Conservation (phyloP, 1,140 invertebrate genomes). For the Papilio polyxenes region DNA sequence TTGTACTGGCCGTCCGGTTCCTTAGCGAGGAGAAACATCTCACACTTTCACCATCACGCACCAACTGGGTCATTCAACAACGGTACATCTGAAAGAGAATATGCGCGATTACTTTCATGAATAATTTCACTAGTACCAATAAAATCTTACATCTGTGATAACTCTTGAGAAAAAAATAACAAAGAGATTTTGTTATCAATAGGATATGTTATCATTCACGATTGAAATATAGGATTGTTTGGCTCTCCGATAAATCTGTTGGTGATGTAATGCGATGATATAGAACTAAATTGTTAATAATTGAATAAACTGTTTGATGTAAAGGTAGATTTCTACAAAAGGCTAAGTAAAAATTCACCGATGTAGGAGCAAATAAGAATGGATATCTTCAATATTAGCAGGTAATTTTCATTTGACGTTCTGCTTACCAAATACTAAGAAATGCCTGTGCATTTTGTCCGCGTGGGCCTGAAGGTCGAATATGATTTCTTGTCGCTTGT, state of each 20-base stretch:
- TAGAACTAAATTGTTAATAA: conserved; percentile 23
- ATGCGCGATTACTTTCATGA: conserved; percentile 43
- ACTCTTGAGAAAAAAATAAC: conserved; percentile 1
- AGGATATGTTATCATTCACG: conserved; percentile 45
- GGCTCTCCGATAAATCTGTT: not conserved
- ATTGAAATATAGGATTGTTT: conserved; percentile 22
- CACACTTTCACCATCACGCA: conserved; percentile 69
- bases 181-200: conserved; percentile 8
- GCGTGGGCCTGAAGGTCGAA: conserved; percentile 57
- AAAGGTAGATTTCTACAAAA: not conserved
- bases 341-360: not conserved
- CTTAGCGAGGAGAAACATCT: conserved; percentile 58
- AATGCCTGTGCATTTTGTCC: not conserved
- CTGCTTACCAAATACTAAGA: not conserved
- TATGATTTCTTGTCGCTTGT: conserved; percentile 54
- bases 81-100: conserved; percentile 49
- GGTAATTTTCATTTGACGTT: conserved; percentile 15
- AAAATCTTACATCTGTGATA: conserved; percentile 12
- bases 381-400: not conserved
- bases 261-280: conserved; percentile 10
- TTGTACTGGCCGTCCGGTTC: conserved; percentile 56
- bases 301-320: too few species aligned
- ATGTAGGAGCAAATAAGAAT: not conserved
- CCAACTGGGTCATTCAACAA: conserved; percentile 61
- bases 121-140: conserved; percentile 25